Evolutionary conservation across 1,140 invertebrate species (phyloP).

Genomic region (Magallana ariakensis): DNA sequence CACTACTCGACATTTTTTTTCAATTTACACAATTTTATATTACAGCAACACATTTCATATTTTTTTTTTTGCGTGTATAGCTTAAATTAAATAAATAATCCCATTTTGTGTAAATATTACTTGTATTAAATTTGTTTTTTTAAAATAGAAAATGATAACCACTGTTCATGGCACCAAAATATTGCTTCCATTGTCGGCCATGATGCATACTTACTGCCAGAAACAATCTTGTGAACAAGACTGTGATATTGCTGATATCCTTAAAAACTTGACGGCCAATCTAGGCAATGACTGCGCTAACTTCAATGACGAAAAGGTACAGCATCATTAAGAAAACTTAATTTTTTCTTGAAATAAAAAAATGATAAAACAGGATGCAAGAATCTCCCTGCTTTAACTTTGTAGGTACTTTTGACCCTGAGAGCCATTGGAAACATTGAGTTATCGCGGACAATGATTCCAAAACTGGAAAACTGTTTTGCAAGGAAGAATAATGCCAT

Average conservation of each 20-base stretch:
- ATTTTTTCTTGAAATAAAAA: no score
- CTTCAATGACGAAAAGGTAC: conserved; percentile 79
- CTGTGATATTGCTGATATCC: conserved; percentile 81
- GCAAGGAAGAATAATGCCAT: conserved; percentile 84
- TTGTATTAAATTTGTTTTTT: no score
- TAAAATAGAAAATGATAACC: conserved; percentile 47
- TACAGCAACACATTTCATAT: no score
- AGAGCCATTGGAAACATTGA: conserved; percentile 95
- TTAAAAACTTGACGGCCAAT: conserved; percentile 79
- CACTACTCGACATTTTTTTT: no score
- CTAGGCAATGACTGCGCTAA: conserved; percentile 80
- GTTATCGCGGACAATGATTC: conserved; percentile 83
- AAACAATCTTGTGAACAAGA: conserved; percentile 75
- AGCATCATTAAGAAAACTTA: background rate
- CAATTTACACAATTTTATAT: no score
- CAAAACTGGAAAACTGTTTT: conserved; percentile 85
- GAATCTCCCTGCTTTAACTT: background rate
- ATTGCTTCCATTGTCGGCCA: conserved; percentile 80
- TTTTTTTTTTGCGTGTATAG: no score
- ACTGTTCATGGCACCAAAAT: conserved; percentile 74
- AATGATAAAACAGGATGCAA: no score
- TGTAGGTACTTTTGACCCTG: conserved; percentile 86
- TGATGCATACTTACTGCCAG: conserved; percentile 81
- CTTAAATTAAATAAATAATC: no score
- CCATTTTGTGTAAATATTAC: no score